Percentiles rank a stretch among this genome's conserved stretches.
phyloP scores from a whole-genome alignment of 2,113 vertebrate species.

The Trogon melanurus region DNA sequence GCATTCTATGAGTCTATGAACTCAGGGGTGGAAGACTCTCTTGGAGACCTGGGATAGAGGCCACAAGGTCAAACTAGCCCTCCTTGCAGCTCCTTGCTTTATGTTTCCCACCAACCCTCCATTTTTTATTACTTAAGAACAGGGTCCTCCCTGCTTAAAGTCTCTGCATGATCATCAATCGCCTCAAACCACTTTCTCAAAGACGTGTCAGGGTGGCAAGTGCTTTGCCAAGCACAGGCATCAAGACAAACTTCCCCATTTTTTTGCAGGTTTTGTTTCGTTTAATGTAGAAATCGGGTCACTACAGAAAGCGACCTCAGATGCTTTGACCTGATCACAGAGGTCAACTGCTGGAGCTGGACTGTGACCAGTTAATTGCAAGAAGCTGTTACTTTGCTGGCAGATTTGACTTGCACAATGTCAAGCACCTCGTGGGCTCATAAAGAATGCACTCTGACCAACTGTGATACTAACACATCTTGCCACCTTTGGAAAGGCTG shows the following conservation, averaged over 20 bases:
- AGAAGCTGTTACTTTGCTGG: background rate
- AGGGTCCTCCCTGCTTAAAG: background rate
- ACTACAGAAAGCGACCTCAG: background rate
- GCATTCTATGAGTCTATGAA: no score
- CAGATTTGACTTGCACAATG: background rate
- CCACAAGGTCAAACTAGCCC: background rate
- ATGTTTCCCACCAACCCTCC: background rate
- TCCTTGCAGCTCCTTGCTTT: background rate
- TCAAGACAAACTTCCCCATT: background rate
- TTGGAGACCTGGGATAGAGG: background rate
- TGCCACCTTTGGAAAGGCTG: background rate
- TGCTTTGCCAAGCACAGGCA: background rate
- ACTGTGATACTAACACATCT: background rate
- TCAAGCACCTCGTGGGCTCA: background rate
- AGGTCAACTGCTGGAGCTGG: background rate
- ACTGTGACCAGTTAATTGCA: background rate
- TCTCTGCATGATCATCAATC: background rate
- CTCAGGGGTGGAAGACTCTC: background rate
- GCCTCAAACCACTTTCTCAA: background rate
- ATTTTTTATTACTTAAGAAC: background rate
- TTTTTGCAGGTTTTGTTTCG: fast-evolving
- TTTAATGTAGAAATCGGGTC: fast-evolving
- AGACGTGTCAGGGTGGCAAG: background rate
- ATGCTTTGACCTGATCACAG: background rate
- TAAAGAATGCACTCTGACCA: background rate